phyloP scores from a whole-genome alignment of 2,113 vertebrate genomes.

The Poeciliopsis turrubarensis region DNA sequence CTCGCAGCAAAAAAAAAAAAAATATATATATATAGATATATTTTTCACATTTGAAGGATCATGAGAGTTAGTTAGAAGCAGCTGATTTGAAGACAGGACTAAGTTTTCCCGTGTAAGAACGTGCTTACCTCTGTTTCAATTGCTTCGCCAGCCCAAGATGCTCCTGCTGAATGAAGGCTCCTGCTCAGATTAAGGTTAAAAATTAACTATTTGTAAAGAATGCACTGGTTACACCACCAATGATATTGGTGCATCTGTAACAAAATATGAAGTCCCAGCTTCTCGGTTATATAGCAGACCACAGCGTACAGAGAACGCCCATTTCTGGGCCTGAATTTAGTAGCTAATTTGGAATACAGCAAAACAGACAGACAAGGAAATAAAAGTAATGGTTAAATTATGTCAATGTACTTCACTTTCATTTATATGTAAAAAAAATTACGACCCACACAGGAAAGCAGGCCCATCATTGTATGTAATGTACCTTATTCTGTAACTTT shows the following conservation, averaged over 20 bases:
- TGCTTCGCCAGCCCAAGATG: neutral
- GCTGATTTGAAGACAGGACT: no score
- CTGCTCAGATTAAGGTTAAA: conserved; percentile 25
- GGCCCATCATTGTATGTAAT: neutral
- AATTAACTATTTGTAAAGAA: conserved; percentile 45
- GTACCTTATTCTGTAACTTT: conserved; percentile 88
- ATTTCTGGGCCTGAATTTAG: conserved; percentile 51
- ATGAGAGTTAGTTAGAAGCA: no score
- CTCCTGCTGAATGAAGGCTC: neutral
- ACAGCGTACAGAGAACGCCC: conserved; percentile 72
- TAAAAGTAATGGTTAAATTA: neutral
- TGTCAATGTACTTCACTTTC: conserved; percentile 27
- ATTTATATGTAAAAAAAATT: conserved; percentile 26
- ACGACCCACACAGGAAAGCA: conserved; percentile 60
- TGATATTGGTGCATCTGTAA: conserved; percentile 75
- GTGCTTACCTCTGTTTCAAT: conserved; percentile 28
- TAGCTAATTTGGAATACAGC: conserved; percentile 54
- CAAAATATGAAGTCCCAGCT: conserved; percentile 72
- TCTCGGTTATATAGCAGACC: conserved; percentile 66
- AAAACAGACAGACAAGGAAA: conserved; percentile 22
- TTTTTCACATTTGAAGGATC: no score
- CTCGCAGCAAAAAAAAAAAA: no score
- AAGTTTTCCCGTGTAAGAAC: neutral
- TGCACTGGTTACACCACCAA: conserved; percentile 51
- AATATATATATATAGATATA: no score